Conservation (phyloP, 1,140 invertebrate genomes). For the Brachystomella parvula region DNA sequence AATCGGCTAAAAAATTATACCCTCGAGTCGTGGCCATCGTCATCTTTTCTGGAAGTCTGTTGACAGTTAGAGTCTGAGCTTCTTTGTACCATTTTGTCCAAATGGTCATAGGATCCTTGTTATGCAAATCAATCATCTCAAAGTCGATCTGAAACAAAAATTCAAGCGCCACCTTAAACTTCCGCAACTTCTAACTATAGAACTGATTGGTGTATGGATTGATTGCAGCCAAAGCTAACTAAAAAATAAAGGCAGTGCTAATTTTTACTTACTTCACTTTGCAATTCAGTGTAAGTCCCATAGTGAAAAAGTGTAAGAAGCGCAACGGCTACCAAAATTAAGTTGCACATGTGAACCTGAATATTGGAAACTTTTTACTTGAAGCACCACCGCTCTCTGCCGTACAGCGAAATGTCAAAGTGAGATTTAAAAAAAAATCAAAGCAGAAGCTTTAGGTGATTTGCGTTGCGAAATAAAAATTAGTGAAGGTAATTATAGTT, state of each 20-base stretch:
- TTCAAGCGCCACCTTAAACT: not conserved
- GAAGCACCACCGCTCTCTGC: no score
- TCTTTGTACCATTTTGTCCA: not conserved
- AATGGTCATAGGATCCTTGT: conserved; percentile 4
- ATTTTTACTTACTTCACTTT: not conserved
- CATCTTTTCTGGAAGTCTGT: not conserved
- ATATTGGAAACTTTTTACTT: not conserved
- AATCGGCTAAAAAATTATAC: not conserved
- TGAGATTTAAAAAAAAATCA: no score
- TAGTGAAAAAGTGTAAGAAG: not conserved
- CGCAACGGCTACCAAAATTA: not conserved
- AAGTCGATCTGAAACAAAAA: conserved; percentile 1
- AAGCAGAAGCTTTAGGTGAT: no score
- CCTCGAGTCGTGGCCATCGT: not conserved
- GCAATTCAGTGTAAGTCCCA: not conserved
- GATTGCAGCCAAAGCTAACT: not conserved
- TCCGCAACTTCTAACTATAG: not conserved
- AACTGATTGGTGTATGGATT: not conserved
- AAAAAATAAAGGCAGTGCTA: not conserved
- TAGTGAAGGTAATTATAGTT: no score
- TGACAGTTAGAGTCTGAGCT: not conserved
- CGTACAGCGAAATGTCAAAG: no score
- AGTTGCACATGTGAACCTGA: not conserved
- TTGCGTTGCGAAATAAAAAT: no score
- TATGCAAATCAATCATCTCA: not conserved